A percentile compares a stretch with the other conserved stretches of the same genome.
Conservation (phyloP, 2,888 invertebrate genomes). For the Polymixis lichenea region DNA sequence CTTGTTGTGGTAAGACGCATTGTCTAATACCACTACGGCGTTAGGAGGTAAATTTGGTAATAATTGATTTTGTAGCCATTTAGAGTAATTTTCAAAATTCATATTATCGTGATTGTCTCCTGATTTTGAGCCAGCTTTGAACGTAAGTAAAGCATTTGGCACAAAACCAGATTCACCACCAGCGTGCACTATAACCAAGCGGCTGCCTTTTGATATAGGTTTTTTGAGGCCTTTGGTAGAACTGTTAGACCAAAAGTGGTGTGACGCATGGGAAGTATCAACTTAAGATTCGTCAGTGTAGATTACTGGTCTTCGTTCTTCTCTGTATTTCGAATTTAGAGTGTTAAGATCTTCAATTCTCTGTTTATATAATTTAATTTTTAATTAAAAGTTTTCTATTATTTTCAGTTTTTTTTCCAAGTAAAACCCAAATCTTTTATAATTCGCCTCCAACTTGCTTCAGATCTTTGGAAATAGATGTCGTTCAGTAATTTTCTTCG, state of each 20-base stretch:
- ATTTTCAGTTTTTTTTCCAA: background rate
- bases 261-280: background rate
- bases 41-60: background rate
- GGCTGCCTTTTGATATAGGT: background rate
- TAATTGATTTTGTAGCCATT: background rate
- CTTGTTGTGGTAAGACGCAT: background rate
- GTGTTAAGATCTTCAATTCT: background rate
- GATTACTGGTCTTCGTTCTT: background rate
- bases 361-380: background rate
- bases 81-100: background rate
- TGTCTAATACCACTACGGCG: too few relatives aligned
- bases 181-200: background rate
- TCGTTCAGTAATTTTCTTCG: background rate
- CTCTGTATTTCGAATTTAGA: background rate
- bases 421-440: background rate
- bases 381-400: background rate
- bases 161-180: background rate
- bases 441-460: background rate
- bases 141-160: background rate
- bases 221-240: background rate
- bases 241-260: background rate
- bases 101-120: background rate
- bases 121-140: background rate
- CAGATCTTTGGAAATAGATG: background rate
- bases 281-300: background rate